These are phyloP conservation scores for Ancistrus triradiatus DNA, from an alignment of 2,113 vertebrate genomes.

Conservation along the genomic window DNA sequence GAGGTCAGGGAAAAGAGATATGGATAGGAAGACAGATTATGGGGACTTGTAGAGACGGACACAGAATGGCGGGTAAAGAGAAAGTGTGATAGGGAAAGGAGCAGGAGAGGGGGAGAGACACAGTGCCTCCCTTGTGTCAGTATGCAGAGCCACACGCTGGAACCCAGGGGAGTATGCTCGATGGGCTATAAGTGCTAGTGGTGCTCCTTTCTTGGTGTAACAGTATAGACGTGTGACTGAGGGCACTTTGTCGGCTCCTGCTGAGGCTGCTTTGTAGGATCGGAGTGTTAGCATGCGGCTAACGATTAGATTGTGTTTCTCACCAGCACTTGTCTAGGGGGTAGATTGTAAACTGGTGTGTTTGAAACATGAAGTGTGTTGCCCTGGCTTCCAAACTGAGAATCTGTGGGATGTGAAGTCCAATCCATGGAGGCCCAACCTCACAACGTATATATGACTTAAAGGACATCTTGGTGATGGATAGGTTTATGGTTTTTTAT, in stretches of 20 bases:
- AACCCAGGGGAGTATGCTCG: conserved; percentile 37
- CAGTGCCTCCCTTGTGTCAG: conserved; percentile 25
- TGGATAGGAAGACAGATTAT: background rate
- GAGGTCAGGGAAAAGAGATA: no score
- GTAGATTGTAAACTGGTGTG: background rate
- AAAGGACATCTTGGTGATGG: no score
- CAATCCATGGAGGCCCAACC: no score
- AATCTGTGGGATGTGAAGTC: no score
- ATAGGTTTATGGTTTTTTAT: no score
- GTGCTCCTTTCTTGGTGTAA: background rate
- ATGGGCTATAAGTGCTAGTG: background rate
- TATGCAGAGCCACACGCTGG: conserved; percentile 40
- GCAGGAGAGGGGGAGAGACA: background rate
- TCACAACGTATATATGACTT: no score
- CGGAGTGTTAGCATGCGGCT: background rate
- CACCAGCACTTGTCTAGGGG: background rate
- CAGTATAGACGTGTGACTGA: background rate
- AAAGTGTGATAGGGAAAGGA: background rate
- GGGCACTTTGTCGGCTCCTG: background rate
- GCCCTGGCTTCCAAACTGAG: no score
- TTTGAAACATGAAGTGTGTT: background rate
- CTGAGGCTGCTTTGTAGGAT: background rate
- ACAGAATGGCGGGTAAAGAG: background rate
- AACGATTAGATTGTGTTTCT: background rate
- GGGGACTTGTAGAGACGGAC: background rate